Evolutionary conservation across 2,797 vertebrate genomes (phyloP).

Genomic region (Sebastolobus alascanus): DNA sequence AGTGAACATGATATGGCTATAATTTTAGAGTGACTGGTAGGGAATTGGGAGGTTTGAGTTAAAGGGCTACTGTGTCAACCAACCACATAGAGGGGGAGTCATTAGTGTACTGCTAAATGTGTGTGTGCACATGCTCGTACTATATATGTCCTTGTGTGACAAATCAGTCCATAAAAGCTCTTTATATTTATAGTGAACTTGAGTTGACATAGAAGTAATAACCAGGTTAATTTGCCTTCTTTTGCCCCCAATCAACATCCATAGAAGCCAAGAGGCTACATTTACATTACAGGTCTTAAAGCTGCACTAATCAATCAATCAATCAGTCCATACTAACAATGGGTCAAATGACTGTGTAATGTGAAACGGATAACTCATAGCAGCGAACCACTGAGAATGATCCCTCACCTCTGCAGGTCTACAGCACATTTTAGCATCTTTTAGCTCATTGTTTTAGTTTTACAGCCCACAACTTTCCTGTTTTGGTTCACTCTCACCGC

Average conservation of each 20-base stretch:
- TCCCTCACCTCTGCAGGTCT: not conserved
- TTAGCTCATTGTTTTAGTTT: not conserved
- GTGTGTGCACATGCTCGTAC: not conserved
- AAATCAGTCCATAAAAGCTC: slow-evolving; percentile 13
- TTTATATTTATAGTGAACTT: slow-evolving; percentile 23
- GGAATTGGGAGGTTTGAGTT: slow-evolving; percentile 5
- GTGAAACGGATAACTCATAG: not conserved
- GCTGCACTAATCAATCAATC: slow-evolving; percentile 1
- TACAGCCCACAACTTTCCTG: not conserved
- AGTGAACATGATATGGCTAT: slow-evolving; percentile 42
- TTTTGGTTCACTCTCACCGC: not conserved
- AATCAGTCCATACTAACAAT: not conserved
- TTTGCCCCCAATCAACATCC: slow-evolving; percentile 5
- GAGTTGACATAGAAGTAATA: slow-evolving; percentile 4
- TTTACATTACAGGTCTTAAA: not conserved
- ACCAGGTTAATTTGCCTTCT: not conserved
- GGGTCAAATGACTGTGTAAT: not conserved
- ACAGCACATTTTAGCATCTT: not conserved
- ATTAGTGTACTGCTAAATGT: not conserved
- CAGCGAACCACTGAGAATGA: not conserved
- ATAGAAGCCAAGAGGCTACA: not conserved
- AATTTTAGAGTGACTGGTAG: slow-evolving; percentile 32
- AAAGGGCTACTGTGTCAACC: slow-evolving; percentile 33
- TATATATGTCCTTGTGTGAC: slow-evolving; percentile 1
- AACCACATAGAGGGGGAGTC: not conserved